Evolutionary conservation across 2,113 vertebrate species (phyloP).

Genomic region (Neolamprologus fasciatus): DNA sequence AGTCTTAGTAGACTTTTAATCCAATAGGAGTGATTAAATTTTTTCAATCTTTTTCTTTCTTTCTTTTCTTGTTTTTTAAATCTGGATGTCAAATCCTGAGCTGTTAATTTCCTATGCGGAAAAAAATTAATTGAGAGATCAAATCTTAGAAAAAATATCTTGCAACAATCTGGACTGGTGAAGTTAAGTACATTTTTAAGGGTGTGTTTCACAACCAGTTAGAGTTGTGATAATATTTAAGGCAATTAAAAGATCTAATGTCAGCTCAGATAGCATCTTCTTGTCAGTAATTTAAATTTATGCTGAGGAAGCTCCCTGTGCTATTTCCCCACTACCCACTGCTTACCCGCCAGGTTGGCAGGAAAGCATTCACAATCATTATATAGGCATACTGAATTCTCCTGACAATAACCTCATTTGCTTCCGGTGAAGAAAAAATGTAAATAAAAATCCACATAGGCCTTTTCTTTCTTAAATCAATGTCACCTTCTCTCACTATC

Average conservation of each 20-base stretch:
- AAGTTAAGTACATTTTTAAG: neutral
- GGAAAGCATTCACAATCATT: neutral
- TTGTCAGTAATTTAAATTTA: neutral
- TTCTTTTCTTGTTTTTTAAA: neutral
- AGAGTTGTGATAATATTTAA: neutral
- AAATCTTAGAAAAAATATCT: neutral
- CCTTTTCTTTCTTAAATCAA: neutral
- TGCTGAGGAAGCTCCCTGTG: neutral
- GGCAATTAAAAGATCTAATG: neutral
- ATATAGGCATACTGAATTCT: neutral
- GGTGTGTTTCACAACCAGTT: neutral
- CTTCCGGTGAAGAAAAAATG: neutral
- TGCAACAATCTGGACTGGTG: neutral
- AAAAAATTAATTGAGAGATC: neutral
- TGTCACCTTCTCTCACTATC: neutral
- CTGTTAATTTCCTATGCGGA: neutral
- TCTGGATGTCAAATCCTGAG: neutral
- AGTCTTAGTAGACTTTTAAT: neutral
- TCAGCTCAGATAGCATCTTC: neutral
- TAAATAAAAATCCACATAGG: neutral
- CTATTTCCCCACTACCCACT: neutral
- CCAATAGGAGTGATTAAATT: neutral
- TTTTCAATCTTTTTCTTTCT: neutral
- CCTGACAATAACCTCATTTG: neutral
- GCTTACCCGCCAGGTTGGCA: conserved; percentile 11